phyloP scores from a whole-genome alignment of 2,113 vertebrate genomes.

The Gadus chalcogrammus region DNA sequence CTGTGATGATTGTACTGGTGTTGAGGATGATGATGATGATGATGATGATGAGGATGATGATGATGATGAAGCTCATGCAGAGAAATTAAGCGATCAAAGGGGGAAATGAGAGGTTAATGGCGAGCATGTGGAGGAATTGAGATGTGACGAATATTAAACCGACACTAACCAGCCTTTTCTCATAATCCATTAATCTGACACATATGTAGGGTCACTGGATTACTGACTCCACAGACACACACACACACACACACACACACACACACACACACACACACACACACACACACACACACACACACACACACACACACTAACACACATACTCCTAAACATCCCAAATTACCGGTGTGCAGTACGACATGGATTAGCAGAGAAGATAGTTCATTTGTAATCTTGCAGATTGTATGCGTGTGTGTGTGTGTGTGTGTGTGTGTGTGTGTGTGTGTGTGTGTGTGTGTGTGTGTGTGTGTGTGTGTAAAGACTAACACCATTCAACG shows the following conservation, averaged over 20 bases:
- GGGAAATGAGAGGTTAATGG: background rate
- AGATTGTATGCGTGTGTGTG: background rate
- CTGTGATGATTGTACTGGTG: too few relatives aligned
- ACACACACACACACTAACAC: background rate
- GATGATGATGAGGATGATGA: too few relatives aligned
- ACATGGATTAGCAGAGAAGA: background rate
- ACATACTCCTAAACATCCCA: background rate
- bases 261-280: background rate
- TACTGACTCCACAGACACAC: constrained; percentile 6
- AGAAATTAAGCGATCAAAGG: too few relatives aligned
- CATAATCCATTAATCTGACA: constrained; percentile 42
- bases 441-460: background rate
- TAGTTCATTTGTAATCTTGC: background rate
- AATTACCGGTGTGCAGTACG: background rate
- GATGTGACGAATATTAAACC: constrained; percentile 4
- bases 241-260: too few relatives aligned
- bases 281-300: background rate
- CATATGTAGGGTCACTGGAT: constrained; percentile 41
- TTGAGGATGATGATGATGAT: too few relatives aligned
- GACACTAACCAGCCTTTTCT: constrained; percentile 13
- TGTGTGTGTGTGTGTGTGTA: constrained; percentile 8
- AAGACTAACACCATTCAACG: constrained; percentile 32
- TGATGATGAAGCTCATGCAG: too few relatives aligned
- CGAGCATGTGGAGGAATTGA: background rate
- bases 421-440: constrained; percentile 2